Conservation (phyloP, 2,888 invertebrate species). For the Chironomus riparius region DNA sequence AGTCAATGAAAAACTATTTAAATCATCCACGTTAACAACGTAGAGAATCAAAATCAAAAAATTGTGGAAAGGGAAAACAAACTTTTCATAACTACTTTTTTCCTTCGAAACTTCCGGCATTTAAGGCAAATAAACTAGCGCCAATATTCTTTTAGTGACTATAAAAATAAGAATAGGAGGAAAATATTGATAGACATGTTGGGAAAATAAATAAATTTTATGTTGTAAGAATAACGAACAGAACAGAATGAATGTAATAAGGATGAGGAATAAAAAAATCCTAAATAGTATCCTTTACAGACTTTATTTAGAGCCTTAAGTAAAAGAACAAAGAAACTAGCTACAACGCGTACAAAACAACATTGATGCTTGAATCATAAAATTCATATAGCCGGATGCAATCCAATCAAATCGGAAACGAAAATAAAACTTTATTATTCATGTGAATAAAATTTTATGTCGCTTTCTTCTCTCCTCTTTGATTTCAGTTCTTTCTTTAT, state of each 20-base stretch:
- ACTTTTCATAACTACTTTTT: background rate
- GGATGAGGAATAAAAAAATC: no score
- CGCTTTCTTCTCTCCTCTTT: background rate
- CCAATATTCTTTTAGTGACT: constrained; percentile 8
- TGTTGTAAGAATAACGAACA: background rate
- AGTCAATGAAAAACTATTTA: background rate
- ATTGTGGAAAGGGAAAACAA: background rate
- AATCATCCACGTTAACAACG: background rate
- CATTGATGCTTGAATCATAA: background rate
- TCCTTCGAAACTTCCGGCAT: constrained; percentile 10
- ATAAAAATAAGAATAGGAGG: background rate
- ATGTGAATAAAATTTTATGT: constrained; percentile 16
- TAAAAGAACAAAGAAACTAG: background rate
- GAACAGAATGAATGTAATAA: background rate
- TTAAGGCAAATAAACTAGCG: constrained; percentile 18
- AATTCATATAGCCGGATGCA: constrained; percentile 14
- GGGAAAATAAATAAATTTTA: background rate
- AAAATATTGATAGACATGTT: background rate
- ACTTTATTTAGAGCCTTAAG: background rate
- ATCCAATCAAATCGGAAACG: constrained; percentile 20
- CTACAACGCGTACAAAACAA: background rate
- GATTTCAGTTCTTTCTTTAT: background rate
- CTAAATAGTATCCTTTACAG: no score
- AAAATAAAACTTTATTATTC: constrained; percentile 22
- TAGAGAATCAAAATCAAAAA: background rate